phyloP scores from a whole-genome alignment of 2,888 invertebrate species.

The Gortyna flavago region DNA sequence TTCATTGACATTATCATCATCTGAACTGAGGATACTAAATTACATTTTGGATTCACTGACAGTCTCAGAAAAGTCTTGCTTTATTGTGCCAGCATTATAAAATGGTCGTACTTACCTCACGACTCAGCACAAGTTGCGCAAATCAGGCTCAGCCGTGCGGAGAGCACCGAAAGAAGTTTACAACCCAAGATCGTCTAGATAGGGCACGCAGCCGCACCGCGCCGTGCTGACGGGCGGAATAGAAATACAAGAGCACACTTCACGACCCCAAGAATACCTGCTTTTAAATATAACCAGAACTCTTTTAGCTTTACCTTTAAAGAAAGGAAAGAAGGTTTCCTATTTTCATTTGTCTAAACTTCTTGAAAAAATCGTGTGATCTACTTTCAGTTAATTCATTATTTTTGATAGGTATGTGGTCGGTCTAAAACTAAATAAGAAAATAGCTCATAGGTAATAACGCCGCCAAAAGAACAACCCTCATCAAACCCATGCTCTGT shows the following conservation, averaged over 20 bases:
- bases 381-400: neutral
- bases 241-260: slow-evolving; percentile 63
- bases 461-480: neutral
- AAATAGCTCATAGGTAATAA: neutral
- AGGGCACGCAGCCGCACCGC: slow-evolving; percentile 68
- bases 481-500: no score
- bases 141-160: slow-evolving; percentile 31
- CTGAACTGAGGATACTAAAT: neutral
- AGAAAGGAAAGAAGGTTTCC: neutral
- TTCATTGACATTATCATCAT: neutral
- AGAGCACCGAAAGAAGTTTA: slow-evolving; percentile 65
- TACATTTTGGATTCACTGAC: neutral
- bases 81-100: slow-evolving; percentile 1
- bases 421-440: neutral
- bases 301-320: slow-evolving; percentile 17
- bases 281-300: slow-evolving; percentile 13
- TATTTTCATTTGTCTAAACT: neutral
- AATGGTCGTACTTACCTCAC: slow-evolving; percentile 24
- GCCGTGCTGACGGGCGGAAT: slow-evolving; percentile 60
- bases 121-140: slow-evolving; percentile 37
- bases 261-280: slow-evolving; percentile 44
- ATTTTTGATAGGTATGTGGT: neutral
- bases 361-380: neutral
- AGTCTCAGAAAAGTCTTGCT: neutral
- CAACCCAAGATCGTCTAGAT: slow-evolving; percentile 75